These are phyloP conservation scores for Eptatretus atami DNA, from an alignment of 2,797 vertebrate species.

Conservation along the genomic window DNA sequence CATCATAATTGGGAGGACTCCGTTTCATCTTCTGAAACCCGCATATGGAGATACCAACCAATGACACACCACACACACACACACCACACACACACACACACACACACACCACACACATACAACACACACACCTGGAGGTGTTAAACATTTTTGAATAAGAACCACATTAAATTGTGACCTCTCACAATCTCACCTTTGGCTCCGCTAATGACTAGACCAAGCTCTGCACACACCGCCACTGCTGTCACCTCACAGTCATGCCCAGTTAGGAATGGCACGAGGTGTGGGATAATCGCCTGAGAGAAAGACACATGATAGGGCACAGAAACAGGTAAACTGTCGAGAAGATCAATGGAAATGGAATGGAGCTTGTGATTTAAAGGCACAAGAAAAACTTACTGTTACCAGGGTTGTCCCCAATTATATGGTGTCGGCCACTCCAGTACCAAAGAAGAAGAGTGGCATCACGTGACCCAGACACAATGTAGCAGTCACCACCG, in stretches of 20 bases:
- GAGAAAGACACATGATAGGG: slow-evolving; percentile 8
- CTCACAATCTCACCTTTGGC: slow-evolving; percentile 47
- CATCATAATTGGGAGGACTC: too few species aligned
- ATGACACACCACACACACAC: too few species aligned
- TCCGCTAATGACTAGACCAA: slow-evolving; percentile 85
- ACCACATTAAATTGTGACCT: not conserved
- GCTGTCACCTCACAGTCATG: slow-evolving; percentile 89
- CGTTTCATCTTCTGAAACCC: too few species aligned
- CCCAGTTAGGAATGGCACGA: slow-evolving; percentile 62
- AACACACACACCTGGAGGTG: too few species aligned
- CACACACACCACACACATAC: too few species aligned
- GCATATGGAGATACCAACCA: too few species aligned
- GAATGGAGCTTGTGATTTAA: too few species aligned
- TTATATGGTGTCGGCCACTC: slow-evolving; percentile 87
- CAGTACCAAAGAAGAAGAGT: slow-evolving; percentile 90
- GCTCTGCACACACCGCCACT: slow-evolving; percentile 73
- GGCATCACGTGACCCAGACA: slow-evolving; percentile 71
- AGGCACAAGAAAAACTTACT: slow-evolving; percentile 27
- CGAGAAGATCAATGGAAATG: not conserved
- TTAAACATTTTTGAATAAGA: not conserved
- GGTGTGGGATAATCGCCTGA: slow-evolving; percentile 82
- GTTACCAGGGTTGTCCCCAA: slow-evolving; percentile 94
- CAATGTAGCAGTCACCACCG: slow-evolving; percentile 85
- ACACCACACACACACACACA: too few species aligned
- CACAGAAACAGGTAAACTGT: not conserved